phyloP scores from a whole-genome alignment of 2,113 vertebrate species.

The Phyllostomus discolor region DNA sequence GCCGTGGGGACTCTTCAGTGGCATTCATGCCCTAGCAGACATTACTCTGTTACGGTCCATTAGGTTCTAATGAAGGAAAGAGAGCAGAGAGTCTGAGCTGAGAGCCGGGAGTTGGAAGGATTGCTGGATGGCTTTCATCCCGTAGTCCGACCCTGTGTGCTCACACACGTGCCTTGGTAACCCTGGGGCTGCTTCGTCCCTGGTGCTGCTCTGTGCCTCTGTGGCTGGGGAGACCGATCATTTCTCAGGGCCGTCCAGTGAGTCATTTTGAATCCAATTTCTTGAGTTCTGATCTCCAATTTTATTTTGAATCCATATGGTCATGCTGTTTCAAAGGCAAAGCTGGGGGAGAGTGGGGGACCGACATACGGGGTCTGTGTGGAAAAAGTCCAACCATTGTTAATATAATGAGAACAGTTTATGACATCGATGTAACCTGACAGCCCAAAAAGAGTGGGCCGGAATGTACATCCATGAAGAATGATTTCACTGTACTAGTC shows the following conservation, averaged over 20 bases:
- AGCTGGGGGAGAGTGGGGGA: not conserved
- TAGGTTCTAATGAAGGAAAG: not conserved
- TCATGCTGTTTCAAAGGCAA: not conserved
- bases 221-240: not conserved
- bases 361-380: not conserved
- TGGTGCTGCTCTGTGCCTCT: not conserved
- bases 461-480: no score
- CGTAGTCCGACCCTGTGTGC: not conserved
- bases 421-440: no score
- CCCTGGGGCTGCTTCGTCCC: not conserved
- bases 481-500: no score
- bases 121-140: not conserved
- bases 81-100: not conserved
- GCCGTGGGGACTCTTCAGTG: not conserved
- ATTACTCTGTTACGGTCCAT: not conserved
- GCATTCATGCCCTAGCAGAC: not conserved
- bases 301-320: not conserved
- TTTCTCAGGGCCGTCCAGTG: not conserved
- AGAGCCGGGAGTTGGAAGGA: not conserved
- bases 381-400: no score
- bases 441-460: no score
- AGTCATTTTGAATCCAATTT: not conserved
- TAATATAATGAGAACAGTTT: no score
- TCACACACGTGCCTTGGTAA: accelerated
- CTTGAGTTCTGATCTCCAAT: not conserved